Base-by-base conservation (phyloP, 2,113 vertebrate species). In the Oostethus manadensis region DNA sequence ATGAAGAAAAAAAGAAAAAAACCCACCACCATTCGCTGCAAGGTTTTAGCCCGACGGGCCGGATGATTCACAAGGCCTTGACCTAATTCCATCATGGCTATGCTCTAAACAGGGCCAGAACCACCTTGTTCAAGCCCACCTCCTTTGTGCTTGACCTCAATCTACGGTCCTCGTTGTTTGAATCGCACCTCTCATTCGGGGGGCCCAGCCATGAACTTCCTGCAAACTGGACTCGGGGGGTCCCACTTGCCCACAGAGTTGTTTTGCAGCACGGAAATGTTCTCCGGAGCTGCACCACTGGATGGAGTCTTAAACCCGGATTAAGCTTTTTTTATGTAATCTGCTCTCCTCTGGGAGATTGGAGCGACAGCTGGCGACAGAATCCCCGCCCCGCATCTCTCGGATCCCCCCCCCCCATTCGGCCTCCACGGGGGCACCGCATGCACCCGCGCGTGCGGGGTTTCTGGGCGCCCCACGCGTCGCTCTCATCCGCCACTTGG, bases 271-370 rank as follows among this genome's bases (percentile, higher is more conserved):
- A 46, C 57, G 29, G 33, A 26, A 3, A 58, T 47, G 17, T 47
- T 44, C 23, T 29, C 20, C 46, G 22, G 68, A 75, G 74, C 74
- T 67, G 74, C 80, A 81, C 78, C 77, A 46, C 83, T 85, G 86
- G 79, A 68, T 71, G 26, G 65, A 72, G 60, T 82, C 74, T 84
- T 84, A 89, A 87, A 83, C 62, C 73, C 70, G 48, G 87, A 88
- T 88, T 88, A 88, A 68, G 64, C 64, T 80, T 71, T 84, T 81
- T 88, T 86, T 82, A 84, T 78, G 75, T 84, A 89, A 87, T 88
- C 87, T 86, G 84, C 64, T 58, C 72, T 81, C 79, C 80, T 76
- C 70, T 85, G 86, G 85, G 84, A 84, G 82, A 89, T 88, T 88
- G 81, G 73, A 82, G 80, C 73, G 85, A 88, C 87, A 88, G 79